phyloP scores from a whole-genome alignment of 2,888 invertebrate species.

The Cordylochernes scorpioides region DNA sequence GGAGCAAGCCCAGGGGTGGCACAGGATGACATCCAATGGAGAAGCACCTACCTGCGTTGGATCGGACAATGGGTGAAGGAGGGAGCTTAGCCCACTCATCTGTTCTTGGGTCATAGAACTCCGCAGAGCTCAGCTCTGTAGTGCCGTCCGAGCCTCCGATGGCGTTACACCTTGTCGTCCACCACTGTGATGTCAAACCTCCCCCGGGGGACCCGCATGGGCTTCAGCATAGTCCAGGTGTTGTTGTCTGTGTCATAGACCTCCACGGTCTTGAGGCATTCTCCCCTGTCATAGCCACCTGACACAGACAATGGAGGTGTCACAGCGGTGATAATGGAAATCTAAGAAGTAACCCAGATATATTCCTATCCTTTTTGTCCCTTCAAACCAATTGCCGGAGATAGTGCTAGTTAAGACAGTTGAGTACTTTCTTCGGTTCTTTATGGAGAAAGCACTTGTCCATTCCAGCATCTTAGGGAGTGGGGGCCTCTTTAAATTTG shows the following conservation, averaged over 20 bases:
- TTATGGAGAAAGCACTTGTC: no score
- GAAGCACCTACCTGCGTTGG: conserved; percentile 31
- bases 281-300: conserved; percentile 56
- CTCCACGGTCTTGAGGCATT: conserved; percentile 47
- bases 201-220: conserved; percentile 46
- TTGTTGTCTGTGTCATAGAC: conserved; percentile 41
- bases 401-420: no score
- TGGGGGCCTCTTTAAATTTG: no score
- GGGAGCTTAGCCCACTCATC: conserved; percentile 29
- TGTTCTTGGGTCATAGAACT: conserved; percentile 30
- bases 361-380: no score
- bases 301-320: no score
- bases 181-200: conserved; percentile 47
- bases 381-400: no score
- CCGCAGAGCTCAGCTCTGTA: conserved; percentile 43
- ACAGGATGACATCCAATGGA: no score
- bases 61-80: conserved; percentile 33
- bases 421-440: no score
- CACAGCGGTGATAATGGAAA: no score
- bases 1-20: no score
- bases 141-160: conserved; percentile 60
- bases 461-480: no score
- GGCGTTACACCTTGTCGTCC: conserved; percentile 39
- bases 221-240: conserved; percentile 37
- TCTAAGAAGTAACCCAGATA: no score